Conservation (phyloP, 1,140 invertebrate species). For the Drosophila equinoxialis region DNA sequence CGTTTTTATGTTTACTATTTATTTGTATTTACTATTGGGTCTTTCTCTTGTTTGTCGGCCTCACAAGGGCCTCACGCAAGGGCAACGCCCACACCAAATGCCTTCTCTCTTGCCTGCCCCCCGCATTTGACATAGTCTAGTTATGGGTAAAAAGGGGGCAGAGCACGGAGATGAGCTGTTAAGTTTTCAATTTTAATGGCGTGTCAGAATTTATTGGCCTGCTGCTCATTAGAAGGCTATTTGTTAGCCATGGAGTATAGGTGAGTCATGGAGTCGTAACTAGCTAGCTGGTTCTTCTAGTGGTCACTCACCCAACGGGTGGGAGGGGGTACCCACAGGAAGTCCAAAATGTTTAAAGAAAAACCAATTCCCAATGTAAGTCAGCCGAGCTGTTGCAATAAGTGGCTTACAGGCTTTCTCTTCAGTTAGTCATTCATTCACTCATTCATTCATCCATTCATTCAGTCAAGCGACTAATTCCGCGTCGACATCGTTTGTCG, state of each 20-base stretch:
- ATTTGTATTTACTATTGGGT: constrained; percentile 60
- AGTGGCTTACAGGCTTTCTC: constrained; percentile 75
- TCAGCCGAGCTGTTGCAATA: constrained; percentile 47
- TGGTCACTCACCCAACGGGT: constrained; percentile 48
- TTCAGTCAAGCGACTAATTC: constrained; percentile 52
- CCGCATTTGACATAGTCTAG: not conserved
- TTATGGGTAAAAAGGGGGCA: not conserved
- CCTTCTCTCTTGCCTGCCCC: not conserved
- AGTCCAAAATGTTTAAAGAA: constrained; percentile 44
- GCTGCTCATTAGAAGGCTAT: constrained; percentile 51
- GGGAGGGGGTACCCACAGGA: constrained; percentile 67
- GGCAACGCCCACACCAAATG: constrained; percentile 15
- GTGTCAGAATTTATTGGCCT: constrained; percentile 76
- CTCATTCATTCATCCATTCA: constrained; percentile 54
- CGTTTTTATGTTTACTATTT: constrained; percentile 62
- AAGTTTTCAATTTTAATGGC: constrained; percentile 67
- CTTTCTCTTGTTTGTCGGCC: constrained; percentile 42
- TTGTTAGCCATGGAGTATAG: constrained; percentile 23
- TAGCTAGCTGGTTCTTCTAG: constrained; percentile 28
- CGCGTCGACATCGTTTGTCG: constrained; percentile 76
- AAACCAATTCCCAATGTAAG: constrained; percentile 64
- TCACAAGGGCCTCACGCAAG: constrained; percentile 38
- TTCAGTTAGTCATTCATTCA: constrained; percentile 50
- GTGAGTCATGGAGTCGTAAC: constrained; percentile 66
- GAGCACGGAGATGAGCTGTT: constrained; percentile 18